Evolutionary conservation across 2,113 vertebrate species (phyloP).

Genomic region (Crotalus tigris): DNA sequence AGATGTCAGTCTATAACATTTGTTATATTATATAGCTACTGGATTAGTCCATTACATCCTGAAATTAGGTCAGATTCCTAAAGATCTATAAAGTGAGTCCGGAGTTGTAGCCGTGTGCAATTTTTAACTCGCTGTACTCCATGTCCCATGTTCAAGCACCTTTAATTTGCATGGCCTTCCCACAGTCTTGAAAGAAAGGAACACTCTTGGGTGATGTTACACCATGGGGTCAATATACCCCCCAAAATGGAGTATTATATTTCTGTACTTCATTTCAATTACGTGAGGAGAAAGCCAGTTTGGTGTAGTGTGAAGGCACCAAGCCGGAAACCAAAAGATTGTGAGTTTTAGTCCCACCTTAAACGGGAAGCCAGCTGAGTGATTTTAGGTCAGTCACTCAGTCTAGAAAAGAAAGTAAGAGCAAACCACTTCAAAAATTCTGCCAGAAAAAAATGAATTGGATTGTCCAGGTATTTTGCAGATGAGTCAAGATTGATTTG

Average conservation of each 20-base stretch:
- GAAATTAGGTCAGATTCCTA: too few species aligned
- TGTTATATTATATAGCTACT: background rate
- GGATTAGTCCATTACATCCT: background rate
- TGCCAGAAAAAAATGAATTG: background rate
- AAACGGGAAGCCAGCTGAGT: background rate
- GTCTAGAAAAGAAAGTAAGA: background rate
- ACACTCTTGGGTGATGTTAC: background rate
- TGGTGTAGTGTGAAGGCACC: background rate
- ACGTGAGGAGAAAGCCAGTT: background rate
- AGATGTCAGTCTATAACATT: background rate
- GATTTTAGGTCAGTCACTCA: background rate
- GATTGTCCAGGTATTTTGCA: background rate
- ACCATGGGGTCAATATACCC: background rate
- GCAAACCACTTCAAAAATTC: background rate
- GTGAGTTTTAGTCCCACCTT: background rate
- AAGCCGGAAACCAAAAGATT: background rate
- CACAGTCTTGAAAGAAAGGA: background rate
- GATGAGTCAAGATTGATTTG: background rate
- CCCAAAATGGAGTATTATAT: background rate
- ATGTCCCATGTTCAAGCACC: background rate
- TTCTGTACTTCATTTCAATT: background rate
- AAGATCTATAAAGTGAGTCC: background rate
- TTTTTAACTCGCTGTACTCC: background rate
- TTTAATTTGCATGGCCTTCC: background rate
- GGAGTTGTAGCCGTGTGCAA: background rate